Base-by-base conservation (phyloP, 2,888 invertebrate genomes). In the Trachelus tabidus region DNA sequence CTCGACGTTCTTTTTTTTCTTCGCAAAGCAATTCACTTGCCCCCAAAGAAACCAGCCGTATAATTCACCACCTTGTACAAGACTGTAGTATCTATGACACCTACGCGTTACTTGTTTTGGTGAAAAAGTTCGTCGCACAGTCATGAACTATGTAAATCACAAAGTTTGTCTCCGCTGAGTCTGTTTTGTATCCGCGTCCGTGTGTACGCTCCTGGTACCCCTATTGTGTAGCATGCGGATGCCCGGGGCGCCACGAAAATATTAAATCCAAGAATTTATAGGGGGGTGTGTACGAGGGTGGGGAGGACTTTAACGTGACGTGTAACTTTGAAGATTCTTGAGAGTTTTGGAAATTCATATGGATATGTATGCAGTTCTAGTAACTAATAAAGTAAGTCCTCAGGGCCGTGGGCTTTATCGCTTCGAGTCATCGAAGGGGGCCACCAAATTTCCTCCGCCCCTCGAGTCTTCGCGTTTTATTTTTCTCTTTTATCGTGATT, bases 231-330 rank as follows among this genome's bases (percentile, higher is more conserved):
- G 71, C 6, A 15, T 30, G 31, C 71, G 31, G 71, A 33, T 33
- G 71, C 33, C 33, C 71, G 12, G 40, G 33, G 30, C 40, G 34
- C 34, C 37, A 31, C 75, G 73, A 9, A 69, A 79, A 77, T 81
- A 81, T 81, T 83, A 81, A 81, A 82, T 84, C 80, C 68, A 68
- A 69, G 73, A 79, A 84, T 84, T 84, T 84, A 81, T 84, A 68
- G 81, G 69, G 75, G 33, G 35, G 56, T 73, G 68, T 75, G 73
- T 15, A 15, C 0, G 33, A 31, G 23, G 68, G 30, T 74, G 11
- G 68, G 68, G 11, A 34, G 31, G 76, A 73, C 30, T 68, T 15
- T 68, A 73, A 23, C 73, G 77, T 73, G 71, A 34, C 40, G 40
- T 15, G 15, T 15, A 74, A 81, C 34, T 15, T 23, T 69, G 33